These are phyloP conservation scores for Naja naja DNA, from an alignment of 2,113 vertebrate species.

Conservation along the genomic window DNA sequence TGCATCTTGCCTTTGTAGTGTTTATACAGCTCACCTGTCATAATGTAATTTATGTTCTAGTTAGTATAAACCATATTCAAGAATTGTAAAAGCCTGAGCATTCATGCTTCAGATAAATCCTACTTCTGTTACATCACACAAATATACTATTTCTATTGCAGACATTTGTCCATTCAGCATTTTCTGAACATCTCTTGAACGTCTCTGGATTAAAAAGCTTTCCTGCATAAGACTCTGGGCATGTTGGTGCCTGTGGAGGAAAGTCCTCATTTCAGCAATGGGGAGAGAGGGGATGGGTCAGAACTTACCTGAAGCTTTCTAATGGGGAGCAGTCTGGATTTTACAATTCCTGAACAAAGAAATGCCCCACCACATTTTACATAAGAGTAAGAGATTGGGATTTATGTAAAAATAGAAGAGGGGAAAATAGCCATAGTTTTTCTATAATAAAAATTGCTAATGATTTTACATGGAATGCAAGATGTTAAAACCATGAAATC, in stretches of 20 bases:
- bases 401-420: background rate
- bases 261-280: background rate
- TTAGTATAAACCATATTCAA: background rate
- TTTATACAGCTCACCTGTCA: background rate
- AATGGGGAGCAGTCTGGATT: background rate
- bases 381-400: background rate
- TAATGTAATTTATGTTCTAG: background rate
- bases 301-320: background rate
- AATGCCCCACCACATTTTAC: background rate
- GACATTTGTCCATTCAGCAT: background rate
- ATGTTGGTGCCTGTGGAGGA: background rate
- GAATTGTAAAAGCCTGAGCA: background rate
- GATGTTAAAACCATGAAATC: background rate
- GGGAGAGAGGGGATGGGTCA: background rate
- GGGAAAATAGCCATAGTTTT: background rate
- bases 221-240: background rate
- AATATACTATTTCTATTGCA: background rate
- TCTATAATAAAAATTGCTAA: background rate
- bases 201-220: background rate
- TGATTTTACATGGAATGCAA: background rate
- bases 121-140: background rate
- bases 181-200: too few species aligned
- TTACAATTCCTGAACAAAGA: background rate
- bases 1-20: background rate
- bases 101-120: background rate